Evolutionary conservation across 2,888 invertebrate genomes (phyloP), one percentile per base, ranked within the genome.

Genomic region (Eulithis prunata): DNA sequence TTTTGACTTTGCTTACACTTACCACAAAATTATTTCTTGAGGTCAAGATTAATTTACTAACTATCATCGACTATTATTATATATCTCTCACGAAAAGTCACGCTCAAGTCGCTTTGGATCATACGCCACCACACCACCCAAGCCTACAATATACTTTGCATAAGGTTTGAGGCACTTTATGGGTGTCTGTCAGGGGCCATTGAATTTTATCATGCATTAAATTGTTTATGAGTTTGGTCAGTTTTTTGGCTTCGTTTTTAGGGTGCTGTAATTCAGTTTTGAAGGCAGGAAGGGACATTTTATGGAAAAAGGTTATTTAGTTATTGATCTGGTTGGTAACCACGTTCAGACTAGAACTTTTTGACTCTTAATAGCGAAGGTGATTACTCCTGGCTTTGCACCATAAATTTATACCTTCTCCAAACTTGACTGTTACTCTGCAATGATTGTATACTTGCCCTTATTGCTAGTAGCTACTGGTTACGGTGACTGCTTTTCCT

Each of bases 191-290:
- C 73, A 68, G 70, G 57, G 67, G 67, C 64, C 69, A 73, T 72
- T 73, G 73, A 72, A 73, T 73, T 73, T 73, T 73, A 73, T 73
- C 73, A 70, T 66, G 69, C 69, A 69, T 73, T 71, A 73, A 73
- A 70, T 73, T 70, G 73, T 73, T 73, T 73, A 73, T 70, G 68
- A 51, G 43, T 57, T 64, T 70, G 70, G 68, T 69, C 73, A 70
- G 64, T 70, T 71, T 70, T 70, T 63, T 14, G 53, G 59, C 54
- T 53, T 43, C 41, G 21, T 61, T 66, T 66, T 53, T 45, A 46
- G 21, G 32, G 36, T 51, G 58, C 45, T 52, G 58, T 65, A 55
- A 66, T 62, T 61, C 65, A 45, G 59, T 70, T 64, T 61, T 53
- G 46, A 62, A 67, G 49, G 52, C 49, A 45, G 13, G 57, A 14